These are phyloP conservation scores for Pyrrhia umbra DNA, from an alignment of 2,888 invertebrate species.

Conservation along the genomic window DNA sequence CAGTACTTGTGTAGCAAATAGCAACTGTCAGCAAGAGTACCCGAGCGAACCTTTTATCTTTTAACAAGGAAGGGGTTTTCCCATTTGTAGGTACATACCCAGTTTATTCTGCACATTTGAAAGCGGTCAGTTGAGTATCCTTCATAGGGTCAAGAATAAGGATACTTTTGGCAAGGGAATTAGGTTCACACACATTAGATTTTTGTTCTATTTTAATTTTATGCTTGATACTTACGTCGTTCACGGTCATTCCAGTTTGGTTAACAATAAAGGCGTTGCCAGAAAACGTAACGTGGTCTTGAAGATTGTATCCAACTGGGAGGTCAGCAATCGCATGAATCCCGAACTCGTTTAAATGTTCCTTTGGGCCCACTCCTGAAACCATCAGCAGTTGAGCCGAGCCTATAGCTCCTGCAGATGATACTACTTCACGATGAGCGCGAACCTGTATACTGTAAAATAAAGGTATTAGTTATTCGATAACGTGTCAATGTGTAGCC, in stretches of 20 bases:
- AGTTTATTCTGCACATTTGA: conserved; percentile 25
- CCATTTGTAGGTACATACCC: conserved; percentile 3
- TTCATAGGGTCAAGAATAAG: conserved; percentile 34
- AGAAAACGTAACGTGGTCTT: conserved; percentile 94
- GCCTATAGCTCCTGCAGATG: conserved; percentile 95
- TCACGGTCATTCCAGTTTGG: conserved; percentile 91
- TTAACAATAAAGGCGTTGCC: conserved; percentile 94
- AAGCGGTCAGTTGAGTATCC: conserved; percentile 16
- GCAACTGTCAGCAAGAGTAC: not conserved
- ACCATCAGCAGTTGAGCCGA: conserved; percentile 96
- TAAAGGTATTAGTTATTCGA: not conserved
- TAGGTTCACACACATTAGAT: not conserved
- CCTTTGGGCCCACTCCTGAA: conserved; percentile 94
- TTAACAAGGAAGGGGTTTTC: conserved; percentile 15
- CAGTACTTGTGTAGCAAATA: not conserved
- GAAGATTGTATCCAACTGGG: conserved; percentile 95
- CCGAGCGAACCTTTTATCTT: not conserved
- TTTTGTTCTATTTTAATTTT: conserved; percentile 9
- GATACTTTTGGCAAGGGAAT: conserved; percentile 26
- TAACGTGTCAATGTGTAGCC: not conserved
- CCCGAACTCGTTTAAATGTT: conserved; percentile 90
- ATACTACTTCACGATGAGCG: conserved; percentile 94
- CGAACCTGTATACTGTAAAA: conserved; percentile 76
- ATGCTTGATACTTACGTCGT: conserved; percentile 86
- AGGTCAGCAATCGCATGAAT: conserved; percentile 92